Percentiles rank a stretch among this genome's conserved stretches.
Evolutionary conservation across 2,797 vertebrate genomes (phyloP).

Genomic region (Sciaenops ocellatus): DNA sequence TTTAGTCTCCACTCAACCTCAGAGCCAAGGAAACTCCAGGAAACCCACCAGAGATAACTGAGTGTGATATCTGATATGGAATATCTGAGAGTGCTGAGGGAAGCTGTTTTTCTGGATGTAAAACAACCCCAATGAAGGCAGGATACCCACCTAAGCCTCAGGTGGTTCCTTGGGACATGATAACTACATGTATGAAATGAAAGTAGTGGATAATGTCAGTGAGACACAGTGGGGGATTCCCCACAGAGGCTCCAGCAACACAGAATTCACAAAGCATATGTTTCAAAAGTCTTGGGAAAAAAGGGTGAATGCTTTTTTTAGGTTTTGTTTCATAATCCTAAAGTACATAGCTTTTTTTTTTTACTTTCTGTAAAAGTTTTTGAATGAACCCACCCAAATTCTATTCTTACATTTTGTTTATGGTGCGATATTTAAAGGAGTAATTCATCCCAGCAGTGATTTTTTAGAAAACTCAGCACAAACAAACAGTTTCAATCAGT

Average conservation of each 20-base stretch:
- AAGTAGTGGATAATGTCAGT: conserved; percentile 20
- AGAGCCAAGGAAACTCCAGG: conserved; percentile 51
- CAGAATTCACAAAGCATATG: neutral
- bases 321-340: neutral
- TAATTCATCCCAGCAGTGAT: neutral
- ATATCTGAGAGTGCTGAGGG: conserved; percentile 35
- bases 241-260: conserved; percentile 2
- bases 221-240: conserved; percentile 9
- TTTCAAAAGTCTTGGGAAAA: neutral
- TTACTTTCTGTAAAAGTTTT: neutral
- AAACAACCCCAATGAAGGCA: conserved; percentile 12
- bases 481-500: neutral
- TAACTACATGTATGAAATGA: conserved; percentile 13
- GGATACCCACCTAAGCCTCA: conserved; percentile 1
- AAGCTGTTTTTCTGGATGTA: conserved; percentile 25
- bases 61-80: conserved; percentile 47
- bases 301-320: neutral
- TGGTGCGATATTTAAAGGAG: neutral
- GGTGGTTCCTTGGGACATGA: conserved; percentile 18
- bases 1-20: conserved; percentile 23
- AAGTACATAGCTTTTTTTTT: neutral
- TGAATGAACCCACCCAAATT: neutral
- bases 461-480: neutral
- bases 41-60: conserved; percentile 47
- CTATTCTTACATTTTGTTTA: neutral